Evolutionary conservation across 2,888 invertebrate species (phyloP), one percentile per base, ranked within the genome.

Genomic region (Athalia circularis): DNA sequence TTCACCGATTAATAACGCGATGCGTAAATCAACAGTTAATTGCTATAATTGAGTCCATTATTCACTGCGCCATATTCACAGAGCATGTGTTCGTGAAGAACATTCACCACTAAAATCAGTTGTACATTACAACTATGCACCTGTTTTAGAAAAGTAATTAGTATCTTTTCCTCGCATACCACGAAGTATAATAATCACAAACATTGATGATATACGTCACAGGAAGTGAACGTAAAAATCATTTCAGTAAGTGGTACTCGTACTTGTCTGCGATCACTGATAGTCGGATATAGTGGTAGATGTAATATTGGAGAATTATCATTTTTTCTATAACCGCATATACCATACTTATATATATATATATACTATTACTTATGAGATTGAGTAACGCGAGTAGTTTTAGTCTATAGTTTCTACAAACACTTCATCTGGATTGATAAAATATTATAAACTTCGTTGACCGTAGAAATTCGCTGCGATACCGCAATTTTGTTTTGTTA

Each of bases 211-310:
- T 65, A 65, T n/a, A 48, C 47, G n/a, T 65, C 47, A 43, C 68
- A 50, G 68, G 68, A 68, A 68, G 68, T 68, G 68, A 68, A 68
- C 29, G 68, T 68, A 54, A 13, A 64, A 54, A 54, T 54, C 54
- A 6, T 29, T 1, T 29, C 8, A 5, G 13, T n/a, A 59, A 59
- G 9, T 59, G 11, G 59, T 64, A 7, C 9, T 5, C 67, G 47
- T 7, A 54, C 11, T 62, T 62, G 64, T 75, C 75, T 62, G 52
- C 64, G 50, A 75, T 62, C 75, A 75, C 75, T 62, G 64, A 43
- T 50, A 54, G 54, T 11, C 68, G 29, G 52, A 54, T 54, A 54
- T 54, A n/a, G 8, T 8, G 4, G 54, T 11, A n/a, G 54, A 0
- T n/a, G 54, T 3, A n/a, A 54, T 29, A 29, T 29, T 1, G 29